These are phyloP conservation scores for Luidia sarsii DNA, from an alignment of 53 echinoderm and acorn worm species.

Conservation along the genomic window DNA sequence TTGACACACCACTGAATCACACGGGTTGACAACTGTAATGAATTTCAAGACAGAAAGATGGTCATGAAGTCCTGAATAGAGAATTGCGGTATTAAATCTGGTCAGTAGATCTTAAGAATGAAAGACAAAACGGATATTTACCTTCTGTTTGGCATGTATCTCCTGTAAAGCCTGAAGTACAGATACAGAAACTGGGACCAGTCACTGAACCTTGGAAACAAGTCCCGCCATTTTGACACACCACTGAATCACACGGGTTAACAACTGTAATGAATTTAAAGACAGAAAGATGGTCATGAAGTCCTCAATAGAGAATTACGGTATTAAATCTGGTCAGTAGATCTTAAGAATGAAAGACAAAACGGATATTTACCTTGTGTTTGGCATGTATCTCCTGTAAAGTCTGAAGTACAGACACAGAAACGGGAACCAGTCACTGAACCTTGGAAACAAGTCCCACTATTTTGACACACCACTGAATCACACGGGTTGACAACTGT, in stretches of 20 bases:
- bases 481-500: not conserved
- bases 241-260: not conserved
- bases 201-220: not conserved
- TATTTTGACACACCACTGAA: not conserved
- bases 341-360: not conserved
- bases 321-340: not conserved
- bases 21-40: not conserved
- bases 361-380: not conserved
- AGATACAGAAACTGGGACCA: not conserved
- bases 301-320: too few relatives aligned
- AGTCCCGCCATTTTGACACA: slow-evolving; percentile 19
- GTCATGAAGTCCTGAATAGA: too few relatives aligned
- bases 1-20: not conserved
- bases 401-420: slow-evolving; percentile 62
- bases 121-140: not conserved
- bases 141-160: not conserved
- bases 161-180: not conserved
- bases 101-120: too few relatives aligned
- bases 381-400: slow-evolving; percentile 50
- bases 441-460: not conserved
- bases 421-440: not conserved
- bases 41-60: not conserved
- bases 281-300: not conserved
- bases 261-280: not conserved
- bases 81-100: too few relatives aligned